Evolutionary conservation across 2,113 vertebrate species (phyloP).

Genomic region (Pipra filicauda): DNA sequence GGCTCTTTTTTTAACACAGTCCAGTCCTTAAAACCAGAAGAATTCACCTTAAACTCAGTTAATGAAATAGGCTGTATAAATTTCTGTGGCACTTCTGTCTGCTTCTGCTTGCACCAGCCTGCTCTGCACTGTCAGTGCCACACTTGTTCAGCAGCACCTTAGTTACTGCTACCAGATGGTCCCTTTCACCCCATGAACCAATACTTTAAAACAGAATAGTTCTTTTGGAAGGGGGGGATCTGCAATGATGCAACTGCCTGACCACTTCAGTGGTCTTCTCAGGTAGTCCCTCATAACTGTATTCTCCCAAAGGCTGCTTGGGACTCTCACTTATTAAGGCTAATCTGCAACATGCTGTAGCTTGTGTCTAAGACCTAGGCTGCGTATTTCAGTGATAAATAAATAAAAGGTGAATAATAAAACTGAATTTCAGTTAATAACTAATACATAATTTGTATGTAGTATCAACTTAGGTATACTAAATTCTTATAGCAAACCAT

Average conservation of each 20-base stretch:
- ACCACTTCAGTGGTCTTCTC: neutral
- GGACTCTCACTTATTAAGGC: neutral
- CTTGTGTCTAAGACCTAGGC: neutral
- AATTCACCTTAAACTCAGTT: neutral
- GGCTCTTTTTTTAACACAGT: neutral
- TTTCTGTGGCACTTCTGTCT: neutral
- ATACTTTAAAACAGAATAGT: neutral
- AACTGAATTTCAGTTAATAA: neutral
- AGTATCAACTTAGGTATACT: neutral
- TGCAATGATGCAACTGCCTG: neutral
- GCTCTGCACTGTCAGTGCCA: neutral
- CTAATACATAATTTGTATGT: neutral
- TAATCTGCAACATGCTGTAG: neutral
- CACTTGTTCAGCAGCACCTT: neutral
- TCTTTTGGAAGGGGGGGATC: neutral
- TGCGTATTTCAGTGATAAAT: neutral
- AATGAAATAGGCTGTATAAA: neutral
- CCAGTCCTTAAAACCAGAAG: neutral
- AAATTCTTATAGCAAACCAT: neutral
- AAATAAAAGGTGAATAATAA: neutral
- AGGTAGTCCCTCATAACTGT: neutral
- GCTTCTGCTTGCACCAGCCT: neutral
- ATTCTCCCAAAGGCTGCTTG: neutral
- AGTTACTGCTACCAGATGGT: fast-evolving
- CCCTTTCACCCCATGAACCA: neutral